A percentile compares a stretch with the other conserved stretches of the same genome.
These are phyloP conservation scores for Cricetomys ansorgei DNA, from an alignment of 2,113 vertebrate genomes.

Conservation along the genomic window DNA sequence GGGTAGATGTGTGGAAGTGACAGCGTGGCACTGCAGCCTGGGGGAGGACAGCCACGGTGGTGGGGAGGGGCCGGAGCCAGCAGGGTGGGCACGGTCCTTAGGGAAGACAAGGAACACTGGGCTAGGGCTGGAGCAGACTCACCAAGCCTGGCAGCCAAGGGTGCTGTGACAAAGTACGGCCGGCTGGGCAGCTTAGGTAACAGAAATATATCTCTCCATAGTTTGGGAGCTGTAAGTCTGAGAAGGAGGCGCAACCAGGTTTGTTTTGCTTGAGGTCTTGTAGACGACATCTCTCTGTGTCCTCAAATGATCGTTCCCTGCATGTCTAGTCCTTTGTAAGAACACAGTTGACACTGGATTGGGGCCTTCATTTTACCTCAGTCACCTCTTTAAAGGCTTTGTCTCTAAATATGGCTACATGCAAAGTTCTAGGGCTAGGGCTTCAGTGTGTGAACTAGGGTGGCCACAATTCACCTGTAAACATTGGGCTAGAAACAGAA, in stretches of 20 bases:
- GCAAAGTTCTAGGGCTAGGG: not conserved
- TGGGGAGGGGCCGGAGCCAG: not conserved
- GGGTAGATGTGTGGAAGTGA: not conserved
- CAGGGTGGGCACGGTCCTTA: not conserved
- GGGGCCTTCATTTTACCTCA: not conserved
- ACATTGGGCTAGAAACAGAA: not conserved
- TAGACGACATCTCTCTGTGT: not conserved
- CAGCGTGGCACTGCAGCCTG: not conserved
- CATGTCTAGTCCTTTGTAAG: not conserved
- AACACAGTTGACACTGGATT: not conserved
- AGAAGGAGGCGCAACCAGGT: too few species aligned
- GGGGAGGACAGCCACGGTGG: not conserved
- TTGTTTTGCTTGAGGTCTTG: not conserved
- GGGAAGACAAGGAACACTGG: not conserved
- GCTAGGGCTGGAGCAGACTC: not conserved
- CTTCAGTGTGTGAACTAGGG: not conserved
- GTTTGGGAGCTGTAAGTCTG: not conserved
- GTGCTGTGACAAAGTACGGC: not conserved
- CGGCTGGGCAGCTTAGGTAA: too few species aligned
- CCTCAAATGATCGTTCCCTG: too few species aligned
- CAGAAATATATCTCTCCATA: too few species aligned
- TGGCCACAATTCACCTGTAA: not conserved
- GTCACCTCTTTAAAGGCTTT: not conserved
- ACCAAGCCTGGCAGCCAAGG: too few species aligned
- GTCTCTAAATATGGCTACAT: not conserved